Base-by-base conservation (phyloP, 2,888 invertebrate species). In the Cristatella mucedo region DNA sequence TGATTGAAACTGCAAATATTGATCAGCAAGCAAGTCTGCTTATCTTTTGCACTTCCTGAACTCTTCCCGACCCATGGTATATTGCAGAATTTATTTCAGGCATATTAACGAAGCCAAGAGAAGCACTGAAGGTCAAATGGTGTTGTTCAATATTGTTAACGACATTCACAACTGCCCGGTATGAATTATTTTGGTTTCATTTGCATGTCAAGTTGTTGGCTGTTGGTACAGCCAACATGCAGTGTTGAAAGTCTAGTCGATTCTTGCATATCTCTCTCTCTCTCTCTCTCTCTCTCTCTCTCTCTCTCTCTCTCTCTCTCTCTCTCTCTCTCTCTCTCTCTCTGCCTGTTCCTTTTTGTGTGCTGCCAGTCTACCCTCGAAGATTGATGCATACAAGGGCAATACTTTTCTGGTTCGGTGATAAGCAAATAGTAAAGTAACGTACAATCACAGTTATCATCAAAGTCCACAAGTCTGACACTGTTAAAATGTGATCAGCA, bases 81-180 rank as follows among this genome's bases (percentile, higher is more conserved):
- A n/a, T n/a, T n/a, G n/a, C n/a, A n/a, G n/a, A n/a, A n/a, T 42
- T 38, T 31, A 31, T 55, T 53, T 13, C 49, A 69, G 68, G 41
- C 82, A 86, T 63, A 89, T 97, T 53, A 97, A 97, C 68, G 93
- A 95, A 71, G 89, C 91, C 68, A 93, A 91, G 67, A 74, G 91
- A 55, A 84, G 82, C 71, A 87, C 91, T 1, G 95, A 95, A 69
- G 84, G 84, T 11, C 85, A 89, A 67, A 76, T 89, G 61, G 85
- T 82, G 52, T 82, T 95, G 75, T 91, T 97, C 69, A 86, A 89
- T 69, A 85, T 93, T 49, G 84, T 91, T 68, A 87, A 93, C 65
- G 91, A 93, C 63, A 95, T 97, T 56, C 93, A 95, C 62, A 84
- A 86, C 66, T 93, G 91, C 67, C 93, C 95, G 48, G 84, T 84